Conservation (phyloP, 2,113 vertebrate genomes). For the Vicugna pacos region DNA sequence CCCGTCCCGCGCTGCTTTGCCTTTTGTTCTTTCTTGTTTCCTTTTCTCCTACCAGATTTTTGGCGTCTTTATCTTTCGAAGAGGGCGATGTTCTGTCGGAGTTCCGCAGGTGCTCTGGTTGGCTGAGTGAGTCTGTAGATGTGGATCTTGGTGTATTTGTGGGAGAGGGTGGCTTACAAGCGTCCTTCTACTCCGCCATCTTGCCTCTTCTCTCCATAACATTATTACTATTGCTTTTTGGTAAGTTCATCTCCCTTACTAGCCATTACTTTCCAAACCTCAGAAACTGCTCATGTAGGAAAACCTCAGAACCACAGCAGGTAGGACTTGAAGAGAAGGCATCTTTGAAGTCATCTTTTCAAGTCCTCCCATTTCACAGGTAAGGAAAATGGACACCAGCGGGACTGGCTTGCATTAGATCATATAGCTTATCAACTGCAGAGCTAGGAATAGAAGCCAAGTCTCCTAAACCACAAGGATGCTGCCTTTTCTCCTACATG, state of each 20-base stretch:
- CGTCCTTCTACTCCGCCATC: too few species aligned
- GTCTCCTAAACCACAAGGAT: neutral
- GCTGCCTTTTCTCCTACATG: neutral
- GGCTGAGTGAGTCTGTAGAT: too few species aligned
- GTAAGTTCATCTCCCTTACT: neutral
- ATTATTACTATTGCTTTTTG: neutral
- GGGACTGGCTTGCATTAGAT: neutral
- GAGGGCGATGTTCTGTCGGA: too few species aligned
- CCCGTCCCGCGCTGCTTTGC: too few species aligned
- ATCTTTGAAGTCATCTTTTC: neutral
- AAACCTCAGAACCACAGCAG: neutral
- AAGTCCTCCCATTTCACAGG: neutral
- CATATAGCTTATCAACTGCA: neutral
- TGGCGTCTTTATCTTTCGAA: too few species aligned
- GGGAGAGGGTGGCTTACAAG: too few species aligned
- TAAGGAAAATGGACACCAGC: neutral
- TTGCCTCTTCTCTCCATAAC: too few species aligned
- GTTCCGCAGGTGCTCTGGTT: too few species aligned
- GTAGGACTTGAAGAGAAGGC: neutral
- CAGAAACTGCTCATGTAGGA: neutral
- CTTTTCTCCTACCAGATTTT: too few species aligned
- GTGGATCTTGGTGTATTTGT: too few species aligned
- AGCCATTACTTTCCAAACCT: neutral
- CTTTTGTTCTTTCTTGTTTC: too few species aligned
- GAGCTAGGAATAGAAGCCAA: neutral